Conservation (phyloP, 2,797 vertebrate species). For the Heteromormyrus szaboi region DNA sequence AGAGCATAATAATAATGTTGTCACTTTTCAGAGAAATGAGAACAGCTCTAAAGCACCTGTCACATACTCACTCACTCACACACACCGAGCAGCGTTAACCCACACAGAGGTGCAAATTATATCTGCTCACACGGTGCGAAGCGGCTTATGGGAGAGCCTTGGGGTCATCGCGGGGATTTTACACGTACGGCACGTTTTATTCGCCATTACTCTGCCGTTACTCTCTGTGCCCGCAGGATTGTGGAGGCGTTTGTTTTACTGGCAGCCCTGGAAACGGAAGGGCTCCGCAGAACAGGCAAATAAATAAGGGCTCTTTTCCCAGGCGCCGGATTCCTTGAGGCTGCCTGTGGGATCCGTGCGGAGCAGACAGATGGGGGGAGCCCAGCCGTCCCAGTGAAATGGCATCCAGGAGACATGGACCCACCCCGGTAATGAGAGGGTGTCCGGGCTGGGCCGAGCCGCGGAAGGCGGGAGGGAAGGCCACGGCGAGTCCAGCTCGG, state of each 20-base stretch:
- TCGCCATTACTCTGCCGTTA: background rate
- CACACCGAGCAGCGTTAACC: background rate
- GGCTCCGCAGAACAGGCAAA: background rate
- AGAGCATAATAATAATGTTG: conserved; percentile 17
- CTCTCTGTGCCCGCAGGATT: background rate
- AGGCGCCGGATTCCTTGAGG: background rate
- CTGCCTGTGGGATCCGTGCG: conserved; percentile 29
- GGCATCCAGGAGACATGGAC: conserved; percentile 59
- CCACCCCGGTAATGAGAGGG: conserved; percentile 75
- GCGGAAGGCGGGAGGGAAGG: background rate
- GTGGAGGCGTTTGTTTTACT: background rate
- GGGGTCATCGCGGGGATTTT: background rate
- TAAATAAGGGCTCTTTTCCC: background rate
- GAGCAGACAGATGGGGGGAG: conserved; percentile 51
- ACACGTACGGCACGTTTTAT: background rate
- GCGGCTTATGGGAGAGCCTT: background rate
- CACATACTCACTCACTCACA: conserved; percentile 44
- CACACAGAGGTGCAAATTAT: conserved; percentile 4
- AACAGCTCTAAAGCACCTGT: conserved; percentile 38
- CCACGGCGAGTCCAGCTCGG: background rate
- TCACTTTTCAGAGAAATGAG: conserved; percentile 29
- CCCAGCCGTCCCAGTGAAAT: conserved; percentile 56
- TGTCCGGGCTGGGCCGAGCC: conserved; percentile 27
- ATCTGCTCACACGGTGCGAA: background rate
- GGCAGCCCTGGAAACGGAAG: background rate